A percentile compares a stretch with the other conserved stretches of the same genome.
phyloP scores from a whole-genome alignment of 2,888 invertebrate species.

The Tolmerus cingulatus region DNA sequence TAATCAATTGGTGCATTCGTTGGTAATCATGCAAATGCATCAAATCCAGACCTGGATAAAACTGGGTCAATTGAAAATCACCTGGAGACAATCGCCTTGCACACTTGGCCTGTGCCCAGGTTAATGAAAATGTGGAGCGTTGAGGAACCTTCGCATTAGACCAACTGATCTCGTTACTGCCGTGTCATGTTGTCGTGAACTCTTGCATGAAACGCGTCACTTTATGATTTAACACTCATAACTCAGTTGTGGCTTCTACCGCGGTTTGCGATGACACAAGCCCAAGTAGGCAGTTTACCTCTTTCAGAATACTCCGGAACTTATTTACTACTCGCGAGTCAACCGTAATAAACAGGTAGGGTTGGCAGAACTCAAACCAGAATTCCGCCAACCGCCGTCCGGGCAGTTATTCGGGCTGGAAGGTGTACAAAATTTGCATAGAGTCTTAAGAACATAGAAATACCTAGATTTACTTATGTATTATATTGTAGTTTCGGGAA shows the following conservation, averaged over 20 bases:
- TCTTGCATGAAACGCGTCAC: slow-evolving; percentile 1
- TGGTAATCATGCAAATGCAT: not conserved
- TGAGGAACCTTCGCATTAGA: not conserved
- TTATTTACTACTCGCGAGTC: not conserved
- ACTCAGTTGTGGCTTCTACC: slow-evolving; percentile 1
- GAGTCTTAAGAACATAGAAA: not conserved
- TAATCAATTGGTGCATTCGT: not conserved
- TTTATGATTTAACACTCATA: not conserved
- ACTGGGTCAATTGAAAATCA: slow-evolving; percentile 2
- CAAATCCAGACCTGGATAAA: not conserved
- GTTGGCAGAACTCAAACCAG: slow-evolving; percentile 32
- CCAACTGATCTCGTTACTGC: not conserved
- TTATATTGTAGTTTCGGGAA: not conserved
- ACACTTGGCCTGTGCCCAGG: not conserved
- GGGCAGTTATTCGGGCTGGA: slow-evolving; percentile 1
- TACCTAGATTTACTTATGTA: too few species aligned
- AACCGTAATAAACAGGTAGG: slow-evolving; percentile 4
- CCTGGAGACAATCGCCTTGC: not conserved
- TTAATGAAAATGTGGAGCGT: not conserved
- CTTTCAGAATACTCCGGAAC: slow-evolving; percentile 7
- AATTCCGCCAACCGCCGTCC: slow-evolving; percentile 21
- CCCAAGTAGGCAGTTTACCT: slow-evolving; percentile 21
- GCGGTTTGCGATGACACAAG: not conserved
- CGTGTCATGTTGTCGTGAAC: not conserved
- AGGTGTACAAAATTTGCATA: not conserved